Base-by-base conservation (phyloP, 2,113 vertebrate genomes). In the Herpailurus yagouaroundi region DNA sequence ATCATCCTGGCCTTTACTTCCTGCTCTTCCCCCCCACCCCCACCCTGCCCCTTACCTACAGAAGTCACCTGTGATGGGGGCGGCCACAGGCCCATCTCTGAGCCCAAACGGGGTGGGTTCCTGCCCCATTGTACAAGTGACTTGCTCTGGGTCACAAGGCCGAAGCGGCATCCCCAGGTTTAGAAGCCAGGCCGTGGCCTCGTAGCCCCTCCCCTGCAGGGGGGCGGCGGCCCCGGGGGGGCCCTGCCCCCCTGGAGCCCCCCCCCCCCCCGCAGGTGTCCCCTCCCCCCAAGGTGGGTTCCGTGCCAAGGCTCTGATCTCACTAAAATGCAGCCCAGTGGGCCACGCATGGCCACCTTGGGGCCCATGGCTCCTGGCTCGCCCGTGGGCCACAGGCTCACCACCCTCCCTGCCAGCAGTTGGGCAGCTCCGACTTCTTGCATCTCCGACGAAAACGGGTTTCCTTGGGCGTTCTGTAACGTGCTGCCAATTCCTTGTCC, bases 401-500 rank as follows among this genome's bases (percentile, higher is more conserved):
- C 13, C 2, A 0, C 18, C 68, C n/a, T 1, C 18, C 19, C 11
- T 0, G 1, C 57, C 27, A 0, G 5, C n/a, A 13, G 10, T 31
- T 48, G 0, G 0, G 13, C 1, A 5, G 48, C 25, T 10, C 57
- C 7, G 19, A 3, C 38, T 18, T 12, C 45, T 36, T 29, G 60
- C 8, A 4, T n/a, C 25, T 33, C 0, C 4, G 64, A 7, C 29
- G 5, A 1, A 15, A 5, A 0, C 7, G 25, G 38, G 16, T 15
- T 21, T 31, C 15, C 19, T 16, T 2, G 64, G 18, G 5, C 13
- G 3, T 50, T 29, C 8, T 19, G n/a, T 2, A 8, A 36, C 15
- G 0, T 0, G 1, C n/a, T 7, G 21, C 64, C 5, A 0, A 0
- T 31, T 11, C 2, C 16, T 15, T 4, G 4, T 74, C 63, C 83